These are phyloP conservation scores for Nomada fucata DNA, from an alignment of 2,888 invertebrate species.

Conservation along the genomic window DNA sequence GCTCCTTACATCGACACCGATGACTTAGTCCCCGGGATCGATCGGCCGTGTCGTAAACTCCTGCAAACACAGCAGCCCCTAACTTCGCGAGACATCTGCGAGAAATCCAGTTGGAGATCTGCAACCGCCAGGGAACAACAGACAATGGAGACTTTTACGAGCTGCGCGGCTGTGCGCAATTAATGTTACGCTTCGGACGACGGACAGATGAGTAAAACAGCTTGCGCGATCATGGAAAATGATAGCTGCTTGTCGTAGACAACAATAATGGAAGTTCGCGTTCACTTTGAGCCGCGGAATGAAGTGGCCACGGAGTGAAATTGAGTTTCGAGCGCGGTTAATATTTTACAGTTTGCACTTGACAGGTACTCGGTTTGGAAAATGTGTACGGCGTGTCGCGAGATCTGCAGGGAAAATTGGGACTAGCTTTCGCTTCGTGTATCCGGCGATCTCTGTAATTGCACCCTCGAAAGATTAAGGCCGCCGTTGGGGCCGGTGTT, in stretches of 20 bases:
- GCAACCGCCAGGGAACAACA: not conserved
- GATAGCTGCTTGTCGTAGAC: not conserved
- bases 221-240: not conserved
- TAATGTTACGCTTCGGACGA: not conserved
- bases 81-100: constrained; percentile 22
- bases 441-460: constrained; percentile 40
- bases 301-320: not conserved
- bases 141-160: constrained; percentile 12
- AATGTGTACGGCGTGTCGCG: not conserved
- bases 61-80: constrained; percentile 11
- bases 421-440: constrained; percentile 13
- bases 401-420: constrained; percentile 18
- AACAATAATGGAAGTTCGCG: not conserved
- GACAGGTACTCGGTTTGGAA: not conserved
- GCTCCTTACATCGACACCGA: constrained; percentile 47
- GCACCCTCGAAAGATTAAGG: constrained; percentile 26
- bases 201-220: too few species aligned
- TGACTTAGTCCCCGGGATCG: constrained; percentile 22
- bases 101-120: not conserved
- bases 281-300: not conserved
- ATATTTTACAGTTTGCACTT: not conserved
- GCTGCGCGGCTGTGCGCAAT: not conserved
- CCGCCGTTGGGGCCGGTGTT: constrained; percentile 27
- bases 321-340: not conserved
- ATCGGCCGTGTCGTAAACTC: constrained; percentile 15